Evolutionary conservation across 2,797 vertebrate species (phyloP).

Genomic region (Loris lydekkerianus): DNA sequence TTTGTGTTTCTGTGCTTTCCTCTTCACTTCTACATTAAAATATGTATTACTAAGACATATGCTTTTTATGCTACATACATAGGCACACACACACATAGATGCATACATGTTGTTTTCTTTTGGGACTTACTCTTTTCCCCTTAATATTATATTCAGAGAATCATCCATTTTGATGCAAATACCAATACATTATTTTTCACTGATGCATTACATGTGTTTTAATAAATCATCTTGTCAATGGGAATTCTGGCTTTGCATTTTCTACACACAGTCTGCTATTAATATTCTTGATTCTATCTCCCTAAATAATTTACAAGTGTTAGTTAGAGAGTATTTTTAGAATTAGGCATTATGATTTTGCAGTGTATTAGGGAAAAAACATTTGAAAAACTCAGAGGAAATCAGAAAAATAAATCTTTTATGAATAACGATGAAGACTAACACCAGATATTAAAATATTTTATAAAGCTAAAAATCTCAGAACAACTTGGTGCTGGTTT

Average conservation of each 20-base stretch:
- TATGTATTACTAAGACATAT: neutral
- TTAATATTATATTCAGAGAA: neutral
- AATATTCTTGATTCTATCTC: neutral
- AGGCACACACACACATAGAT: neutral
- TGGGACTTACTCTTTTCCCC: neutral
- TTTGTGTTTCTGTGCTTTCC: neutral
- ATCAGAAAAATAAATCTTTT: neutral
- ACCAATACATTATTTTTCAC: neutral
- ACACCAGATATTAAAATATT: neutral
- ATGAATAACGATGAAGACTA: neutral
- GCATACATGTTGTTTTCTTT: neutral
- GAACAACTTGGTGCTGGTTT: neutral
- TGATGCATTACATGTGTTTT: neutral
- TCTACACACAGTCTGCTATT: neutral
- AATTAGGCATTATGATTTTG: neutral
- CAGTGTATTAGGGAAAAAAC: neutral
- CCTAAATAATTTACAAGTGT: neutral
- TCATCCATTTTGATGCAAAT: neutral
- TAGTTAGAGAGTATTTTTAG: neutral
- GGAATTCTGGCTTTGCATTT: neutral
- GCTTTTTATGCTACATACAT: neutral
- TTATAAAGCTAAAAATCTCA: neutral
- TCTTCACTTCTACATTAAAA: neutral
- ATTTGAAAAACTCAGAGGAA: constrained; percentile 7
- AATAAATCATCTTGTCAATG: neutral